These are phyloP conservation scores for Odontocerum albicorne DNA, from an alignment of 2,888 invertebrate genomes.

Conservation along the genomic window DNA sequence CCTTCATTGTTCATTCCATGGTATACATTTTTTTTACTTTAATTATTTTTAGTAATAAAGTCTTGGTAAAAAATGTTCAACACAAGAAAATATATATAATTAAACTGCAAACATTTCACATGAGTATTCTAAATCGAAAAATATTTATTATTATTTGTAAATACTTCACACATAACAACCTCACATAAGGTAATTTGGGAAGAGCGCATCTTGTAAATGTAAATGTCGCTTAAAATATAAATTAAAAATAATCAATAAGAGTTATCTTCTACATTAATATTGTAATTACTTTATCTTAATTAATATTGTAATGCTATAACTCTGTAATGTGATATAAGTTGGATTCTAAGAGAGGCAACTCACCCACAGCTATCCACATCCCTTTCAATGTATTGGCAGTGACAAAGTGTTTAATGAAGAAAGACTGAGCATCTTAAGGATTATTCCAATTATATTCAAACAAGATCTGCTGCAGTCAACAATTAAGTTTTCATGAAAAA, in stretches of 20 bases:
- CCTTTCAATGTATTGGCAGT: conserved; percentile 31
- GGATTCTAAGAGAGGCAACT: too few relatives aligned
- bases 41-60: conserved; percentile 12
- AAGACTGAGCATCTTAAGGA: too few relatives aligned
- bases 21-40: conserved; percentile 14
- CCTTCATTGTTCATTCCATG: conserved; percentile 26
- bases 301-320: conserved; percentile 21
- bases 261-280: conserved; percentile 28
- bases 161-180: conserved; percentile 19
- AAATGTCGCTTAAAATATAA: conserved; percentile 23
- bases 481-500: too few relatives aligned
- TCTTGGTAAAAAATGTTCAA: conserved; percentile 19
- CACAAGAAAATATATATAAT: conserved; percentile 8
- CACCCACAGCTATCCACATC: too few relatives aligned
- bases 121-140: conserved; percentile 16
- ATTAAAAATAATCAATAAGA: conserved; percentile 31
- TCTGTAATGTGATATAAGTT: too few relatives aligned
- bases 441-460: too few relatives aligned
- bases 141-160: conserved; percentile 19
- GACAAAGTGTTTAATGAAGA: conserved; percentile 16
- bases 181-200: conserved; percentile 24
- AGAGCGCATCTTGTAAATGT: conserved; percentile 32
- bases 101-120: conserved; percentile 23
- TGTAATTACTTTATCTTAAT: conserved; percentile 27
- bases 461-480: too few relatives aligned